Evolutionary conservation across 2,797 vertebrate genomes (phyloP), one percentile per base, ranked within the genome.

Genomic region (Parambassis ranga): DNA sequence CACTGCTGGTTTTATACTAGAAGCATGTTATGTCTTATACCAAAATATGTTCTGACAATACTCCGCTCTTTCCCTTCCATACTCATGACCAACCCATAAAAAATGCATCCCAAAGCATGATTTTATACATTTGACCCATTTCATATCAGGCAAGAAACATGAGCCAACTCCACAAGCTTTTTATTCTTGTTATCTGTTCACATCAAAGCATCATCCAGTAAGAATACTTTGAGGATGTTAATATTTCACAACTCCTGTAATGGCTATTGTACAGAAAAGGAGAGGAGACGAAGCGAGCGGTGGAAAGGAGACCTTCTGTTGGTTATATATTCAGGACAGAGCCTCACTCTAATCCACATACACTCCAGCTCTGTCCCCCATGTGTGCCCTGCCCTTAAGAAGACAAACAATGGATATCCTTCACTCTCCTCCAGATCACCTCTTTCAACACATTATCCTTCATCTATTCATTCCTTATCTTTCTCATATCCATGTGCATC

Each of bases 391-490:
- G 89, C 87, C 90, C 90, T 92, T 91, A 92, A 88, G 89, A 92
- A 92, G 88, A 87, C 89, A 93, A 91, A 92, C 89, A 92, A 89
- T 89, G 86, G 90, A 92, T 92, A 90, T 91, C 88, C 87, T 91
- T 91, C 88, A 88, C 83, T 91, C 90, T 89, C 88, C 90, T 85
- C 88, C 44, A 90, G 89, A 91, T 92, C 89, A 90, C 89, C 84
- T 88, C 86, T 83, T 86, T 78, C 86, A 87, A 88, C 86, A 89
- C 84, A 90, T 92, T 92, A 92, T 82, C 86, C 84, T 79, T 84
- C 85, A 90, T 87, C 85, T 81, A 36, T 24, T 68, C 41, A 56
- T 61, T 74, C 46, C 51, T 58, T 44, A 56, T 77, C 70, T 66
- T 49, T 55, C 56, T 23, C 50, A 53, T 48, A 50, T 23, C 50